A percentile compares a stretch with the other conserved stretches of the same genome.
These are phyloP conservation scores for Nothoprocta perdicaria DNA, from an alignment of 2,113 vertebrate genomes.

Conservation along the genomic window DNA sequence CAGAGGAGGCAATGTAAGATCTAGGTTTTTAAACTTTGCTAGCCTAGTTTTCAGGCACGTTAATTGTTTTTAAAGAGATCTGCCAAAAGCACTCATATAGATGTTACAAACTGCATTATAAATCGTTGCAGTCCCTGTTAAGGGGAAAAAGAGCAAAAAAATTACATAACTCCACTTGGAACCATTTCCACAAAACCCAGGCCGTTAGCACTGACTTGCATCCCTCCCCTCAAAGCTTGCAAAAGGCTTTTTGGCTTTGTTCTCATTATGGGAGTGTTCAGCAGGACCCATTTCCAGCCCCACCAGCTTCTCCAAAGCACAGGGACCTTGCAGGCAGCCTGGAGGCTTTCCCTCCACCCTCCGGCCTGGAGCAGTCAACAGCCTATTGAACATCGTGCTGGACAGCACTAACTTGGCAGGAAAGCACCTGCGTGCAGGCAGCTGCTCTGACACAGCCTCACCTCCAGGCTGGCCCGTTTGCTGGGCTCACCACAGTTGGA, in stretches of 20 bases:
- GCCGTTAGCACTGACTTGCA: not conserved
- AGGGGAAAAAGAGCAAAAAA: not conserved
- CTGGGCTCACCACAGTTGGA: not conserved
- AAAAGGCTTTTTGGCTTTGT: not conserved
- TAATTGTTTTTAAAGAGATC: not conserved
- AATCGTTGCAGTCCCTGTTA: not conserved
- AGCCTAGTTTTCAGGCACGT: not conserved
- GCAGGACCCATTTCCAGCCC: not conserved
- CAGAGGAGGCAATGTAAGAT: not conserved
- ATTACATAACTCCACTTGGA: not conserved
- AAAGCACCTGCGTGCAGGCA: accelerated
- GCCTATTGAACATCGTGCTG: not conserved
- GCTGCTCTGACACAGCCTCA: not conserved
- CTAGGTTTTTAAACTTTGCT: not conserved
- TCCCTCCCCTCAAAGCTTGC: not conserved
- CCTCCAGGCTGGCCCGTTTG: not conserved
- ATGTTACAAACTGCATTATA: not conserved
- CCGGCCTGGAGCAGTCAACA: not conserved
- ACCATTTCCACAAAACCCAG: not conserved
- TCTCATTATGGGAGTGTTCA: not conserved
- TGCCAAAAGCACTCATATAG: not conserved
- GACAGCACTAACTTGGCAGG: not conserved
- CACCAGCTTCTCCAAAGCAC: not conserved
- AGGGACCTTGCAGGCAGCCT: not conserved
- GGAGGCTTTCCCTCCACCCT: accelerated